Evolutionary conservation across 1,140 invertebrate genomes (phyloP), one percentile per base, ranked within the genome.

Genomic region (Drosophila oshimai): DNA sequence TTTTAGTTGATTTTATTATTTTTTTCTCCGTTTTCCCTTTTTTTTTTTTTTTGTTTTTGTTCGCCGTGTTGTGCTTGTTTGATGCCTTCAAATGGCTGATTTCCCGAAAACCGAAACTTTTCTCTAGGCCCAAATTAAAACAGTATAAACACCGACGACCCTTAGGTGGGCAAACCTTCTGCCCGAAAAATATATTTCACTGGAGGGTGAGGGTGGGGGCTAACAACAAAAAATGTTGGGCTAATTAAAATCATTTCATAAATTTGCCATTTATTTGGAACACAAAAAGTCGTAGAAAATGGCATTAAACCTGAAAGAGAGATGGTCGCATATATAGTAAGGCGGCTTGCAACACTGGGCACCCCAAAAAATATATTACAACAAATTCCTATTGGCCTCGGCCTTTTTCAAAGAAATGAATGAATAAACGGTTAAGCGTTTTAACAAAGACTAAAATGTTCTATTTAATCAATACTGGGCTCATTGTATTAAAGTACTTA

Each of bases 201-300:
- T 51, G 13, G n/a, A 22, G 50, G 44, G 42, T 46, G 34, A n/a
- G n/a, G n/a, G n/a, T n/a, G n/a, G n/a, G n/a, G 18, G 33, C 4
- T 9, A 60, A 47, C 34, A 70, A 49, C 29, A 41, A 45, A 17
- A 26, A 47, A 4, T 36, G 28, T 24, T 65, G 42, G 72, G 80
- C 80, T 84, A 86, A 84, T 86, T 86, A 86, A 86, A 86, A 86
- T 54, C 75, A 86, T 86, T 87, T 86, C 72, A 86, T 73, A 86
- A 86, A 86, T 84, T 84, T 83, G 37, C 79, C 79, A 83, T 83
- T 84, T 72, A 55, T 67, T 64, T 67, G 75, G 77, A 24, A 22
- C 17, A 37, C 6, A 13, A 6, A 37, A 55, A 22, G 10, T 20
- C n/a, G n/a, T 18, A 20, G 22, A 46, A 46, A 53, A 10, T 18